A percentile compares a stretch with the other conserved stretches of the same genome.
These are phyloP conservation scores for Amiota communis DNA, from an alignment of 2,888 invertebrate genomes.

Conservation along the genomic window DNA sequence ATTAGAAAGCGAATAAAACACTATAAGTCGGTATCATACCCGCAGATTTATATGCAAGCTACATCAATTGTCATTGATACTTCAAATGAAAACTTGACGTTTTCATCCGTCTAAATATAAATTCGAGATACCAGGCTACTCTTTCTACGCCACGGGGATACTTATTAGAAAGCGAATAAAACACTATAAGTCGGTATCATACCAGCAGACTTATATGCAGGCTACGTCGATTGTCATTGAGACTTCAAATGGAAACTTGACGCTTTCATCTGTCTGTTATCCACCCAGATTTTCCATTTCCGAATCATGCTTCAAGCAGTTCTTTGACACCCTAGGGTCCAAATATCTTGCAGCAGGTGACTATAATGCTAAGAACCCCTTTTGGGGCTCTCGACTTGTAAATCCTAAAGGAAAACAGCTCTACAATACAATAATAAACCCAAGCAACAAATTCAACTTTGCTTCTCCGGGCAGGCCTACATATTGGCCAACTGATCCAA, in stretches of 20 bases:
- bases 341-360: conserved; percentile 41
- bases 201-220: neutral
- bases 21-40: neutral
- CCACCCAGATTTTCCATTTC: neutral
- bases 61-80: neutral
- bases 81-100: neutral
- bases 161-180: neutral
- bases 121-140: neutral
- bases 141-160: neutral
- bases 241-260: neutral
- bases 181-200: neutral
- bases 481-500: conserved; percentile 36
- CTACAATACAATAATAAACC: conserved; percentile 26
- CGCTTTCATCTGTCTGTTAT: neutral
- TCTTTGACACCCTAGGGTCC: conserved; percentile 11
- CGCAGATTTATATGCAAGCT: neutral
- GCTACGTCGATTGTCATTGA: conserved; percentile 3
- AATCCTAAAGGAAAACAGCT: conserved; percentile 37
- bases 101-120: neutral
- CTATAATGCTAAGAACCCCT: conserved; percentile 41
- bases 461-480: conserved; percentile 38
- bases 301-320: neutral
- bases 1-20: neutral
- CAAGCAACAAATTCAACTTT: conserved; percentile 22
- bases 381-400: conserved; percentile 36